These are phyloP conservation scores for Megastigmus dorsalis DNA, from an alignment of 2,888 invertebrate genomes.

Conservation along the genomic window DNA sequence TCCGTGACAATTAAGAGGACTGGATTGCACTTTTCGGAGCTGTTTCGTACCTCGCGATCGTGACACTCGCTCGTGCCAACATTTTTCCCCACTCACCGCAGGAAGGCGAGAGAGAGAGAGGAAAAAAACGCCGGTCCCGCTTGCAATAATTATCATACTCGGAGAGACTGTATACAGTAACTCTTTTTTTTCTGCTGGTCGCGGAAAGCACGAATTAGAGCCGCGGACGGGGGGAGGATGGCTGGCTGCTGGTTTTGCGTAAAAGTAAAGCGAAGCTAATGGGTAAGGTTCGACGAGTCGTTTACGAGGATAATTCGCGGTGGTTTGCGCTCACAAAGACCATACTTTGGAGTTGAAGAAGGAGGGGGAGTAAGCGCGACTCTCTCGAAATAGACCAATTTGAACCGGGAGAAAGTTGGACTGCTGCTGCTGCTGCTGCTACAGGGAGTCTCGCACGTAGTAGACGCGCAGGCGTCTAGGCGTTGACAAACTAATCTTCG, in stretches of 20 bases:
- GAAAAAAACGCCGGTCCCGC: too few relatives aligned
- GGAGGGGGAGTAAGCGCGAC: neutral
- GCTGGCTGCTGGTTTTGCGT: neutral
- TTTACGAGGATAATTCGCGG: conserved; percentile 52
- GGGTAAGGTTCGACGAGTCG: conserved; percentile 49
- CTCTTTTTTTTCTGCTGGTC: too few relatives aligned
- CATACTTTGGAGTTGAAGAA: conserved; percentile 48
- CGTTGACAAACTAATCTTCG: conserved; percentile 72
- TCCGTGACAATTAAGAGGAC: too few relatives aligned
- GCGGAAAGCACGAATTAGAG: too few relatives aligned
- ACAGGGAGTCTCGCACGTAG: conserved; percentile 28
- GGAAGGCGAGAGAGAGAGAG: too few relatives aligned
- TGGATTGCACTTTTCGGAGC: too few relatives aligned
- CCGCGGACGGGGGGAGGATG: too few relatives aligned
- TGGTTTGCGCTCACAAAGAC: conserved; percentile 49
- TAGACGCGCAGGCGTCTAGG: conserved; percentile 61
- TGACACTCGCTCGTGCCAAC: too few relatives aligned
- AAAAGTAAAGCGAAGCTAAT: conserved; percentile 27
- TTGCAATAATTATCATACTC: too few relatives aligned
- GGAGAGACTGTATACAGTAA: too few relatives aligned
- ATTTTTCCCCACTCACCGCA: too few relatives aligned
- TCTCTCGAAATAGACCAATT: conserved; percentile 50
- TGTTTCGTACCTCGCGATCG: too few relatives aligned
- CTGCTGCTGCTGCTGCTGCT: conserved; percentile 35
- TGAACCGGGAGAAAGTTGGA: conserved; percentile 52